Evolutionary conservation across 2,888 invertebrate species (phyloP).

Genomic region (Ichneumon xanthorius): DNA sequence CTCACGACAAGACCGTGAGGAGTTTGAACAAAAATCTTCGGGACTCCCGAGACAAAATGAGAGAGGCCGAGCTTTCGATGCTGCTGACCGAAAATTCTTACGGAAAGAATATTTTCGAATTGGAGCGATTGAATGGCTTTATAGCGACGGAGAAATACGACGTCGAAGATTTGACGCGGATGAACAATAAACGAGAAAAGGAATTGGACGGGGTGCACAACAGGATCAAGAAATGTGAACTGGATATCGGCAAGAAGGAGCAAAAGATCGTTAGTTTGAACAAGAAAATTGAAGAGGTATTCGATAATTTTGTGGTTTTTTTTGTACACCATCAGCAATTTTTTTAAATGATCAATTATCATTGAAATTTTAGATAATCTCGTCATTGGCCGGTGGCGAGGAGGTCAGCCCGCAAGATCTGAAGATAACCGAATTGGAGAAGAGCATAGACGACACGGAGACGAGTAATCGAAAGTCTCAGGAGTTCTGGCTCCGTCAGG

Average conservation of each 20-base stretch:
- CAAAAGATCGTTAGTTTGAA: conserved; percentile 85
- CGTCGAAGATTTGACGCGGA: conserved; percentile 82
- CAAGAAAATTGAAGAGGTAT: conserved; percentile 86
- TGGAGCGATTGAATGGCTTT: conserved; percentile 85
- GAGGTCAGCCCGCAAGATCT: conserved; percentile 87
- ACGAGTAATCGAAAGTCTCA: conserved; percentile 89
- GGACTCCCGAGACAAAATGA: conserved; percentile 84
- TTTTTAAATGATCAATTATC: not conserved
- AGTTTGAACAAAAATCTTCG: conserved; percentile 85
- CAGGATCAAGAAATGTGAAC: conserved; percentile 85
- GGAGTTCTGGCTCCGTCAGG: conserved; percentile 91
- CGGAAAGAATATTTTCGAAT: conserved; percentile 87
- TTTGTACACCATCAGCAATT: not conserved
- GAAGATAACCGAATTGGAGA: conserved; percentile 89
- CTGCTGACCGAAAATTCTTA: conserved; percentile 87
- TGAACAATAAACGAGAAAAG: conserved; percentile 83
- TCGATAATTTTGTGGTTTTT: not conserved
- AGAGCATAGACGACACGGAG: conserved; percentile 87
- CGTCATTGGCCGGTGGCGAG: conserved; percentile 76
- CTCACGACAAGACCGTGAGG: conserved; percentile 89
- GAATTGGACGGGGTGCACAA: conserved; percentile 84
- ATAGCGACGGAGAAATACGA: conserved; percentile 77
- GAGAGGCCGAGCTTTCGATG: conserved; percentile 86
- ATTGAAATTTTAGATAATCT: conserved; percentile 71
- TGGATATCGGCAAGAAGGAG: conserved; percentile 85